Conservation (phyloP, 2,113 vertebrate species). For the Heterotis niloticus region DNA sequence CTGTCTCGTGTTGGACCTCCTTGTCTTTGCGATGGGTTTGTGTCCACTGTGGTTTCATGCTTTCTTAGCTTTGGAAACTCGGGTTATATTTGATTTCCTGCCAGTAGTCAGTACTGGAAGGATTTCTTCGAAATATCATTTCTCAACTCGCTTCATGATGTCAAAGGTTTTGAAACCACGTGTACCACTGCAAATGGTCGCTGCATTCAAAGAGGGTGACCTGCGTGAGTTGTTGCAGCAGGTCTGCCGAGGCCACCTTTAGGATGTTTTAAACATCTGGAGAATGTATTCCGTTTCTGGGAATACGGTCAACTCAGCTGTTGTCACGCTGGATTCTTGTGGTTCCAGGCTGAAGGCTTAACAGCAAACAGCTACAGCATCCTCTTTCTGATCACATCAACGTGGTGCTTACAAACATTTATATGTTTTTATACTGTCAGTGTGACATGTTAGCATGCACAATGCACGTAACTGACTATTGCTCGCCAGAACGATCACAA, state of each 20-base stretch:
- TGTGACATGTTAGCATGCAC: conserved; percentile 7
- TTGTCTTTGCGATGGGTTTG: conserved; percentile 2
- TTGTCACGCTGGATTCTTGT: conserved; percentile 1
- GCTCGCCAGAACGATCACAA: conserved; percentile 3
- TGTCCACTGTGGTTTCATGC: not conserved
- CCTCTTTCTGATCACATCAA: not conserved
- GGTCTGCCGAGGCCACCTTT: conserved; percentile 15
- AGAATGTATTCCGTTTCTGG: conserved; percentile 6
- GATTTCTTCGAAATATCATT: not conserved
- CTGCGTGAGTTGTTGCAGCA: not conserved
- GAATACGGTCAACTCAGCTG: conserved; percentile 2
- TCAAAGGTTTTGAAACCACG: not conserved
- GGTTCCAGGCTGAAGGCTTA: not conserved
- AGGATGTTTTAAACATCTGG: conserved; percentile 27
- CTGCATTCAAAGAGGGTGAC: not conserved
- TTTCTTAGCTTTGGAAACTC: conserved; percentile 3
- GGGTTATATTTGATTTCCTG: not conserved
- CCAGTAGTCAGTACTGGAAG: not conserved
- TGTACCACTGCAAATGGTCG: not conserved
- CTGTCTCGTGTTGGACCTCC: not conserved
- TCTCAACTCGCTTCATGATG: not conserved
- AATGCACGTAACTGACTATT: not conserved
- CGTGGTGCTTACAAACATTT: not conserved
- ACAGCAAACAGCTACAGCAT: not conserved
- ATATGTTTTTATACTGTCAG: conserved; percentile 8